These are phyloP conservation scores for Chloropsis cyanopogon DNA, from an alignment of 2,113 vertebrate genomes.

Conservation along the genomic window DNA sequence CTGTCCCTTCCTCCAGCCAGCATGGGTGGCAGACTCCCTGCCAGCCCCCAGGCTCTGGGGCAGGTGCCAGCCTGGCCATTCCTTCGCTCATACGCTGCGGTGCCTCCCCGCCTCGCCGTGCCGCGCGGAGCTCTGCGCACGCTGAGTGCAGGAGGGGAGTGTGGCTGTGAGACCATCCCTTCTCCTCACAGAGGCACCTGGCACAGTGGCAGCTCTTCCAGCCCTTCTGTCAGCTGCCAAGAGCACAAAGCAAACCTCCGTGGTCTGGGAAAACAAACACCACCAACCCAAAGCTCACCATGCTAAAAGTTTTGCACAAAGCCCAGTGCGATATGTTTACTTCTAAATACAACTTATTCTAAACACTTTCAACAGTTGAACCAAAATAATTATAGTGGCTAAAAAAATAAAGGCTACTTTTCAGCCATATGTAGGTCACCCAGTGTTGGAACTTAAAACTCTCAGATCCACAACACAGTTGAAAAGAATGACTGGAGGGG, in stretches of 20 bases:
- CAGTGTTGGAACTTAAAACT: slow-evolving; percentile 15
- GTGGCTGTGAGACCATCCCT: not conserved
- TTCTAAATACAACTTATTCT: not conserved
- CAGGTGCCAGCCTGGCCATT: not conserved
- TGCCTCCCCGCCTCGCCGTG: fast-evolving
- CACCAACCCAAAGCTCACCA: not conserved
- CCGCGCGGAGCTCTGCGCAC: fast-evolving
- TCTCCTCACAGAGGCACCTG: not conserved
- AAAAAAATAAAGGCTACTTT: not conserved
- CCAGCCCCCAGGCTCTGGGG: not conserved
- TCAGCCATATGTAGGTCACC: slow-evolving; percentile 28
- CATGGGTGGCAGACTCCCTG: not conserved
- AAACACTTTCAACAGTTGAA: not conserved
- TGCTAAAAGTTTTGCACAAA: not conserved
- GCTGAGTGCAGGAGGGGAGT: fast-evolving
- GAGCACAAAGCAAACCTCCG: not conserved
- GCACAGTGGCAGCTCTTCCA: fast-evolving
- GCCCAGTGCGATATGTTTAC: not conserved
- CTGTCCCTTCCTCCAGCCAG: not conserved
- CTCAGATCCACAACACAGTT: slow-evolving; percentile 14
- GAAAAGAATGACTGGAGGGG: slow-evolving; percentile 36
- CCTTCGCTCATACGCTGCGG: fast-evolving
- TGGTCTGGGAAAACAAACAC: not conserved
- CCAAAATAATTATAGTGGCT: not conserved
- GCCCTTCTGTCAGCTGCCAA: not conserved